These are phyloP conservation scores for Pseudomyrmex sp. DNA, from an alignment of 1,140 invertebrate genomes.

Conservation along the genomic window DNA sequence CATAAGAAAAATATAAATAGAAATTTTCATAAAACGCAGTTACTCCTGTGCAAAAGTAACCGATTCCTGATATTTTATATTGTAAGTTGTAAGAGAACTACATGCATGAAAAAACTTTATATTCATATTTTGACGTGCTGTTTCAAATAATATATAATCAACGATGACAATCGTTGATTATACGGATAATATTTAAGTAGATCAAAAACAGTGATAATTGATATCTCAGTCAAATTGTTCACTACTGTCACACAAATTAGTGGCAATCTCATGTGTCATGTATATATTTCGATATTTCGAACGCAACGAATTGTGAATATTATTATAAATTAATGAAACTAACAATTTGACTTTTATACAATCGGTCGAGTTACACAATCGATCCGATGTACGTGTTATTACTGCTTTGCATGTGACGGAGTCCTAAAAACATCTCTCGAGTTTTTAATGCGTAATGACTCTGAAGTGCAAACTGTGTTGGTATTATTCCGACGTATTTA, in stretches of 20 bases:
- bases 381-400: neutral
- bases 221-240: constrained; percentile 42
- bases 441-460: neutral
- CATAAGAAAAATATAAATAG: neutral
- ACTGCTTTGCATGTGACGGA: constrained; percentile 8
- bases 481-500: constrained; percentile 8
- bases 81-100: constrained; percentile 45
- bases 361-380: constrained; percentile 21
- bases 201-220: constrained; percentile 26
- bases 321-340: constrained; percentile 22
- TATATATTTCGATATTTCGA: constrained; percentile 15
- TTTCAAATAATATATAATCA: neutral
- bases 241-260: neutral
- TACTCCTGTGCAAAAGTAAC: constrained; percentile 36
- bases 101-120: constrained; percentile 52
- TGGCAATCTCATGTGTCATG: neutral
- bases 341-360: constrained; percentile 61
- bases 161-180: constrained; percentile 15
- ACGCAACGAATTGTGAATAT: constrained; percentile 7
- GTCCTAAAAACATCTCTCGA: neutral
- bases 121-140: constrained; percentile 32
- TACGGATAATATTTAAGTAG: constrained; percentile 33
- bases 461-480: constrained; percentile 17
- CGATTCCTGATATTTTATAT: constrained; percentile 38
- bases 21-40: constrained; percentile 21